phyloP scores from a whole-genome alignment of 2,797 vertebrate species.

The Crocodylus rhombifer region DNA sequence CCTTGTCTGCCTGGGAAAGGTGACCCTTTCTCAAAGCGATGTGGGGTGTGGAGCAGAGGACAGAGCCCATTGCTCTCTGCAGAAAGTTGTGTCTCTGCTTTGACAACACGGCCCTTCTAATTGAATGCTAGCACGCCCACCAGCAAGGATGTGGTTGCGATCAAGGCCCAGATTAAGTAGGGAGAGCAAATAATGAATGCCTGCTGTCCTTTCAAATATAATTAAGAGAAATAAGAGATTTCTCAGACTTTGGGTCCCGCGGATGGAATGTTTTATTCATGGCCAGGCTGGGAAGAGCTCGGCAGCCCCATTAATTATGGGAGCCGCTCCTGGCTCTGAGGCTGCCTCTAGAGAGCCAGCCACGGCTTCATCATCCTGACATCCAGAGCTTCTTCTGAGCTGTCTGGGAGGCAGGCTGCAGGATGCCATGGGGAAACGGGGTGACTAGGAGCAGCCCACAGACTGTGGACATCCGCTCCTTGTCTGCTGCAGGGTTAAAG shows the following conservation, averaged over 20 bases:
- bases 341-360: neutral
- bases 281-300: slow-evolving; percentile 41
- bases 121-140: neutral
- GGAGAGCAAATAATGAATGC: slow-evolving; percentile 47
- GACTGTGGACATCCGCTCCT: accelerated
- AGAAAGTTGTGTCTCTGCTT: accelerated
- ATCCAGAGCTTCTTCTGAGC: slow-evolving; percentile 63
- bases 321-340: slow-evolving; percentile 3
- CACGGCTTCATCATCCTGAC: slow-evolving; percentile 78
- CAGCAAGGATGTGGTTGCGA: neutral
- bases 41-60: accelerated
- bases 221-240: slow-evolving; percentile 59
- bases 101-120: neutral
- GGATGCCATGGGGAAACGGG: accelerated
- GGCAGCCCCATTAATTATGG: slow-evolving; percentile 74
- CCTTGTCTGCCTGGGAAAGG: neutral
- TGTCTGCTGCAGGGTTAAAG: neutral
- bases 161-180: neutral
- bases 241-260: slow-evolving; percentile 60
- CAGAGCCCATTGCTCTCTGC: too few relatives aligned
- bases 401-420: neutral
- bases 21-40: neutral
- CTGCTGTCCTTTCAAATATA: slow-evolving; percentile 39
- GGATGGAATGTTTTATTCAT: slow-evolving; percentile 80
- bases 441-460: accelerated